Conservation (phyloP, 2,888 invertebrate species). For the Scaptomyza caliginosa region DNA sequence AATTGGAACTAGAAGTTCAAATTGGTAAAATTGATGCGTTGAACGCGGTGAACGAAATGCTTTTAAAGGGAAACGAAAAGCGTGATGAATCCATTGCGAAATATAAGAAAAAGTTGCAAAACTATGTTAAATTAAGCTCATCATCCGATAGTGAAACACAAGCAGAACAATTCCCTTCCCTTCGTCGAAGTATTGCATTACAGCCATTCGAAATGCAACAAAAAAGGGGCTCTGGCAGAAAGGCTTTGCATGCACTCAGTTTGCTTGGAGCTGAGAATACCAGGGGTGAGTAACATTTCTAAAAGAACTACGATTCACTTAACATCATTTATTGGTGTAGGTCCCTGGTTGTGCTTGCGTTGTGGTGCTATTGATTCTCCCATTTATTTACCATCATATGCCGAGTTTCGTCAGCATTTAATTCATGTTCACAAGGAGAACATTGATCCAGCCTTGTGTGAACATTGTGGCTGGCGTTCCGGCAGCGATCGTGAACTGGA, state of each 20-base stretch:
- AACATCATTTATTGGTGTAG: background rate
- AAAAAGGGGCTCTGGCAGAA: background rate
- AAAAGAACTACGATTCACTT: background rate
- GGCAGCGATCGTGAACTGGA: constrained; percentile 3
- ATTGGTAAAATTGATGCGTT: background rate
- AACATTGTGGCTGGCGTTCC: constrained; percentile 21
- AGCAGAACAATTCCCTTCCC: background rate
- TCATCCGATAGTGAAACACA: background rate
- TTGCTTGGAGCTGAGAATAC: constrained; percentile 9
- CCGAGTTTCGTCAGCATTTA: constrained; percentile 13
- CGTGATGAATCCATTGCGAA: constrained; percentile 10
- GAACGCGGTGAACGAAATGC: constrained; percentile 23
- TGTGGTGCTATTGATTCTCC: background rate
- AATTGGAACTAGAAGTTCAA: background rate
- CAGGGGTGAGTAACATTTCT: background rate
- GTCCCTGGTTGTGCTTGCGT: constrained; percentile 9
- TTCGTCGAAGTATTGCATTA: background rate
- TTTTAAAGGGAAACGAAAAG: constrained; percentile 14
- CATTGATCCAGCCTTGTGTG: constrained; percentile 17
- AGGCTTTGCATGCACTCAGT: background rate
- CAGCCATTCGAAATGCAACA: background rate
- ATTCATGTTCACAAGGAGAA: background rate
- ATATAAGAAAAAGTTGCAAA: constrained; percentile 8
- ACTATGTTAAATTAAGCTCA: background rate
- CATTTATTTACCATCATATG: constrained; percentile 3